Evolutionary conservation across 2,888 invertebrate species (phyloP).

Genomic region (Phortica okadai): DNA sequence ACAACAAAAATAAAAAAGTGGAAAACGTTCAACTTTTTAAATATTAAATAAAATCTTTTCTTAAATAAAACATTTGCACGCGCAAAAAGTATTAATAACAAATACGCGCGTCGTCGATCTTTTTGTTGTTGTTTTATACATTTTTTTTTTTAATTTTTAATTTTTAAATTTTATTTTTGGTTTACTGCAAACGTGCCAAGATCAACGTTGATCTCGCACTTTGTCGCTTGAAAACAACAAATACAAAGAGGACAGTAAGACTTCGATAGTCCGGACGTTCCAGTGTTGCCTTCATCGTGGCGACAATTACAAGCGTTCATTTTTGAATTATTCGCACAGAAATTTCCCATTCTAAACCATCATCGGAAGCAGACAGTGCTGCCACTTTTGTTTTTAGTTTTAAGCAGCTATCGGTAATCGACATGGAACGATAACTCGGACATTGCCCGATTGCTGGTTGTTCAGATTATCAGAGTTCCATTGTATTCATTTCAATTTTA

Average conservation of each 20-base stretch:
- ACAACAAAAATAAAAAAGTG: conserved; percentile 13
- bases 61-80: conserved; percentile 42
- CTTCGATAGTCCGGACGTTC: too few relatives aligned
- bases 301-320: too few relatives aligned
- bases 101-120: conserved; percentile 4
- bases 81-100: conserved; percentile 43
- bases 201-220: conserved; percentile 44
- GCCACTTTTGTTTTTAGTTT: too few relatives aligned
- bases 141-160: not conserved
- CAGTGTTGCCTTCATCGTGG: too few relatives aligned
- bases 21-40: conserved; percentile 15
- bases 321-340: too few relatives aligned
- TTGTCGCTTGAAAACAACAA: not conserved
- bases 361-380: too few relatives aligned
- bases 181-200: conserved; percentile 67
- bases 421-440: too few relatives aligned
- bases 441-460: too few relatives aligned
- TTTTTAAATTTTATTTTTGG: conserved; percentile 16
- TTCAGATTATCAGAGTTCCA: not conserved
- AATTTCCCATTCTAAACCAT: too few relatives aligned
- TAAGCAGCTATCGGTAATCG: too few relatives aligned
- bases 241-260: not conserved
- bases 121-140: conserved; percentile 29
- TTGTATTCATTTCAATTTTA: not conserved
- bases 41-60: conserved; percentile 29